A percentile compares a stretch with the other conserved stretches of the same genome.
phyloP scores from a whole-genome alignment of 2,888 invertebrate genomes.

The Philereme vetulata region DNA sequence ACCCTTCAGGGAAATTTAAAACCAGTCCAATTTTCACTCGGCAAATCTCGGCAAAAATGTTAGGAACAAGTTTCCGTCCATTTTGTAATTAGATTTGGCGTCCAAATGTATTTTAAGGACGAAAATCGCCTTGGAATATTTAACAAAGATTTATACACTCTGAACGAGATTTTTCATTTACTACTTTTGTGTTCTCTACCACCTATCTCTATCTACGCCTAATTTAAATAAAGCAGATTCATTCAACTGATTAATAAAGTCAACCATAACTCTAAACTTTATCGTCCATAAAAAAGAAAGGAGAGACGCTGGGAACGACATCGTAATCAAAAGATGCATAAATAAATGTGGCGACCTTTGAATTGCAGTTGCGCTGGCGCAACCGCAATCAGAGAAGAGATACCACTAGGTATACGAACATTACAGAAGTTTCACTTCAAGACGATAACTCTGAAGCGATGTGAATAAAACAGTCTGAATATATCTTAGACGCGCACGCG shows the following conservation, averaged over 20 bases:
- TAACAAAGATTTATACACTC: background rate
- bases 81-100: constrained; percentile 39
- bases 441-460: too few relatives aligned
- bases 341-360: constrained; percentile 57
- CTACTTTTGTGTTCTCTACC: constrained; percentile 2
- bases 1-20: constrained; percentile 60
- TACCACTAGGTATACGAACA: background rate
- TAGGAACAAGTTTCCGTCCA: constrained; percentile 34
- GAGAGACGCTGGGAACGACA: constrained; percentile 45
- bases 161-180: background rate
- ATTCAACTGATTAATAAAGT: constrained; percentile 26
- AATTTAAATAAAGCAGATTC: constrained; percentile 24
- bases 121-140: constrained; percentile 23
- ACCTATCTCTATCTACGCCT: constrained; percentile 11
- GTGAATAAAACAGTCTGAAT: too few relatives aligned
- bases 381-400: constrained; percentile 42
- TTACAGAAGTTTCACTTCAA: constrained; percentile 1
- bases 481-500: too few relatives aligned
- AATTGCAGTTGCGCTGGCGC: constrained; percentile 54
- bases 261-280: constrained; percentile 31
- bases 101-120: constrained; percentile 35
- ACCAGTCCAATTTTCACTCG: constrained; percentile 57
- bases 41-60: constrained; percentile 50
- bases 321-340: constrained; percentile 53
- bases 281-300: constrained; percentile 45